Conservation (phyloP, 2,888 invertebrate species). For the Capitulum mitella region DNA sequence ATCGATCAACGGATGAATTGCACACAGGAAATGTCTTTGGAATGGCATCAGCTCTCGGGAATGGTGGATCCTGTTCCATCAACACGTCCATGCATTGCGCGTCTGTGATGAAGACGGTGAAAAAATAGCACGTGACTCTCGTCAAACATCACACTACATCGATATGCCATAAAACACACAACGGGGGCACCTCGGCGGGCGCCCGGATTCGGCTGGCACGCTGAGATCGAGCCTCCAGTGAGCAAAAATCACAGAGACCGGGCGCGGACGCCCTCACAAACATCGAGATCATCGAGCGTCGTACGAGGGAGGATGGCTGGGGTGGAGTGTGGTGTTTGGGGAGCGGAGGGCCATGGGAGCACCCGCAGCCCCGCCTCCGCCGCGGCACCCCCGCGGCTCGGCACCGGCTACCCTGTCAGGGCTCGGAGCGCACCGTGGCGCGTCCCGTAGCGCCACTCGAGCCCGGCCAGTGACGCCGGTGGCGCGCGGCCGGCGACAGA, state of each 20-base stretch:
- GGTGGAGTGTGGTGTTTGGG: no score
- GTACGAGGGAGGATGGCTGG: not conserved
- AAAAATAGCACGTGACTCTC: conserved; percentile 4
- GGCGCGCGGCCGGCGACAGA: no score
- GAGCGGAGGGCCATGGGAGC: no score
- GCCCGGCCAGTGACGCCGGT: no score
- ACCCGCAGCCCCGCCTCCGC: no score
- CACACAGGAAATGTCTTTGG: conserved; percentile 23
- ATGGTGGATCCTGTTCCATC: not conserved
- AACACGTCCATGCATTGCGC: not conserved
- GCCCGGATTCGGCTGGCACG: not conserved
- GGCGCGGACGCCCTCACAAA: not conserved
- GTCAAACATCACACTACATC: conserved; percentile 18
- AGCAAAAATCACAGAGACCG: conserved; percentile 17
- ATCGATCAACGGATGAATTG: not conserved
- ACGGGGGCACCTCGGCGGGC: not conserved
- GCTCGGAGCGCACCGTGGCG: no score
- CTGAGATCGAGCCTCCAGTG: not conserved
- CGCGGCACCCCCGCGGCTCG: no score
- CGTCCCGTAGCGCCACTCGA: no score
- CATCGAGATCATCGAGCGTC: not conserved
- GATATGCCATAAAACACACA: not conserved
- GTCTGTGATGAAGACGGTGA: not conserved
- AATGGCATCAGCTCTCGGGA: not conserved
- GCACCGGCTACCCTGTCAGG: no score